Evolutionary conservation across 2,888 invertebrate genomes (phyloP), one percentile per base, ranked within the genome.

Genomic region (Leucoma salicis): DNA sequence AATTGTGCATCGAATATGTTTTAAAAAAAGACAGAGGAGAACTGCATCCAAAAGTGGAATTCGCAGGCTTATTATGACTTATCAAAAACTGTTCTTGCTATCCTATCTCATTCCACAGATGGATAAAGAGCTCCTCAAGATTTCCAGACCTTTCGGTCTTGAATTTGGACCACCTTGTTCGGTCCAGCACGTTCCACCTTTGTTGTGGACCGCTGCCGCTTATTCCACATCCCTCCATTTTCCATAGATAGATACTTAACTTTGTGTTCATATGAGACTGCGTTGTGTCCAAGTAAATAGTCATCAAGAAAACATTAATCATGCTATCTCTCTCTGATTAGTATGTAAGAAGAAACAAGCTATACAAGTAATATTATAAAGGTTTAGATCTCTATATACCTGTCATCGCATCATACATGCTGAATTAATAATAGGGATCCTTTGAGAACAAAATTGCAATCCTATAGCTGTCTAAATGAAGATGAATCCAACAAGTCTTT

Each of bases 11-110:
- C n/a, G n/a, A n/a, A n/a, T n/a, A n/a, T n/a, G n/a, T n/a, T 46
- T 37, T 41, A 44, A 39, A 35, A 36, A 40, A 25, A 50, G 27
- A 28, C 33, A 36, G 34, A 36, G n/a, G 29, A 13, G 29, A 32
- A 29, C 29, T 31, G 4, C 8, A 29, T 13, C 29, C 29, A 29
- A 13, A 3, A 2, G 8, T 8, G 29, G 13, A 5, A 29, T 13
- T 29, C 7, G 4, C 12, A 29, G 29, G 29, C 29, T 29, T 11
- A 13, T 7, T 13, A 29, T 29, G 11, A 13, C 4, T 13, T 29
- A 14, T 7, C 3, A n/a, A 7, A 5, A 11, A 18, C 12, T 16
- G 18, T 10, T 16, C 8, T 2, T 6, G 11, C 14, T 14, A 8
- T 21, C 21, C 16, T 18, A 12, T 12, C 2, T 21, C n/a, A 13